A percentile compares a stretch with the other conserved stretches of the same genome.
Evolutionary conservation across 2,888 invertebrate genomes (phyloP).

Genomic region (Alentia gelatinosa): DNA sequence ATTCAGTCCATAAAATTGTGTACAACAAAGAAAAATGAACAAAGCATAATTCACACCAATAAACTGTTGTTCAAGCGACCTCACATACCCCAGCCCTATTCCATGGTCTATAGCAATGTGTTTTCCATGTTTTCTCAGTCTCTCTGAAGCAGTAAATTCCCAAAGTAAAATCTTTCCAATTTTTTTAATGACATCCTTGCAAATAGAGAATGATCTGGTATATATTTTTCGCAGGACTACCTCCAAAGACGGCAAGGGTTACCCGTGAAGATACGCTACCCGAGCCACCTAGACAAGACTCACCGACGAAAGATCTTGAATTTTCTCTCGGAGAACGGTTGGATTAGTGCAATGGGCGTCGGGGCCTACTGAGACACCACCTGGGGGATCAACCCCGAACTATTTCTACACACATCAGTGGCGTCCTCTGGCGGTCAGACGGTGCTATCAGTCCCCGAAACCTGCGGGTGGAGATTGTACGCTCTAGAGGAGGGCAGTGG

Average conservation of each 20-base stretch:
- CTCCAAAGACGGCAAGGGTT: constrained; percentile 79
- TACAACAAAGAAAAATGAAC: too few relatives aligned
- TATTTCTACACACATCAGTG: neutral
- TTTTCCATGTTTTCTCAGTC: too few relatives aligned
- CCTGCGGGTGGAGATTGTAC: neutral
- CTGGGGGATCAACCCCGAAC: neutral
- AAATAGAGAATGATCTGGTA: too few relatives aligned
- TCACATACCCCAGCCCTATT: too few relatives aligned
- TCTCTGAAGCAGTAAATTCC: too few relatives aligned
- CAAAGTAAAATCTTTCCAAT: too few relatives aligned
- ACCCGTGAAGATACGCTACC: constrained; percentile 79
- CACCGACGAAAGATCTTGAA: constrained; percentile 83
- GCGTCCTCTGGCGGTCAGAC: neutral
- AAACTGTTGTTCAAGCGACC: too few relatives aligned
- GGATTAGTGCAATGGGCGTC: constrained; percentile 79
- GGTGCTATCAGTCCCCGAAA: neutral
- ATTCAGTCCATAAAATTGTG: too few relatives aligned
- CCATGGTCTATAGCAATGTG: too few relatives aligned
- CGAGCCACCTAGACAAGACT: constrained; percentile 83
- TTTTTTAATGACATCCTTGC: too few relatives aligned
- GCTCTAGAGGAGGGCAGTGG: neutral
- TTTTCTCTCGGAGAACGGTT: constrained; percentile 83
- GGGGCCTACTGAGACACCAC: constrained; percentile 16
- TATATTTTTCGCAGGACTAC: constrained; percentile 78
- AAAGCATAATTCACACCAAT: too few relatives aligned